These are phyloP conservation scores for Aleiodes leptofemur DNA, from an alignment of 2,888 invertebrate genomes.

Conservation along the genomic window DNA sequence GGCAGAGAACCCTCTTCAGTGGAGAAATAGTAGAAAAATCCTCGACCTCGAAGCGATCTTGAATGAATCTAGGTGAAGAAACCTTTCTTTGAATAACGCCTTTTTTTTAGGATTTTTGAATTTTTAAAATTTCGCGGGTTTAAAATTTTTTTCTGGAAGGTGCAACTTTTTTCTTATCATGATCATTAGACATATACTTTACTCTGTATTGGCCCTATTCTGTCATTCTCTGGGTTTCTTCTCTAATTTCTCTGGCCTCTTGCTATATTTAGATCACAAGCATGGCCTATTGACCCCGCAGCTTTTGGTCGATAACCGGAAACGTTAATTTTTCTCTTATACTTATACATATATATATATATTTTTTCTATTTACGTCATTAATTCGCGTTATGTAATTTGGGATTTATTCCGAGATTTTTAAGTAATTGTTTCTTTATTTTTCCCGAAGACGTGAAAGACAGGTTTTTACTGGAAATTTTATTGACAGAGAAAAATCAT, in stretches of 20 bases:
- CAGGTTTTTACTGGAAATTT: neutral
- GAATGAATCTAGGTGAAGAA: constrained; percentile 43
- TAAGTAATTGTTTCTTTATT: too few relatives aligned
- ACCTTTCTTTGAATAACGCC: neutral
- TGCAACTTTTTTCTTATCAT: constrained; percentile 1
- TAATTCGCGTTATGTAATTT: neutral
- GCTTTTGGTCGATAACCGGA: constrained; percentile 32
- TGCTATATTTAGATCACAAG: constrained; percentile 25
- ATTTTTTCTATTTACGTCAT: neutral
- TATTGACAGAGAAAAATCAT: neutral
- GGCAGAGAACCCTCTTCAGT: constrained; percentile 61
- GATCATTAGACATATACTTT: neutral
- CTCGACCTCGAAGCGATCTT: constrained; percentile 25
- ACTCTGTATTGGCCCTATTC: neutral
- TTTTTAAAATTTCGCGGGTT: neutral
- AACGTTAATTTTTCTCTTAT: constrained; percentile 13
- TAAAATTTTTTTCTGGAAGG: neutral
- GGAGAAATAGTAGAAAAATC: neutral
- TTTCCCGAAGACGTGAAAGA: too few relatives aligned
- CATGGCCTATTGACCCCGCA: constrained; percentile 36
- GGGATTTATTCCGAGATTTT: neutral
- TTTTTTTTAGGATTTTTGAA: too few relatives aligned
- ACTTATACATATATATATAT: too few relatives aligned
- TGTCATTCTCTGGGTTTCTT: constrained; percentile 7
- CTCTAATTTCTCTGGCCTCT: constrained; percentile 13